phyloP scores from a whole-genome alignment of 2,113 vertebrate genomes.

The Spea bombifrons region DNA sequence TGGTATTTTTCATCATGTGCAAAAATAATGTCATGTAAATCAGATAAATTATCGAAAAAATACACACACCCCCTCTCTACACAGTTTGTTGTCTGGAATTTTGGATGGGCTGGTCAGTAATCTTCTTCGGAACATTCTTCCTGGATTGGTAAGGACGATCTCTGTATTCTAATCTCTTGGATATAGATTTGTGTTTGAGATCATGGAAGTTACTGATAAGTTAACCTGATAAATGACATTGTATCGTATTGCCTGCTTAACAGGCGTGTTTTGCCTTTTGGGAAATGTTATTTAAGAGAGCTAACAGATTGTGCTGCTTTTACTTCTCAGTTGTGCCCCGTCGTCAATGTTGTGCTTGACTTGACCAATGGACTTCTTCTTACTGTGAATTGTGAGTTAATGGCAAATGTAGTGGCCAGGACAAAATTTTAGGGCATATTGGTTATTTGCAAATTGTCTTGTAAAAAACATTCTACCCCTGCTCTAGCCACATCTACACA shows the following conservation, averaged over 20 bases:
- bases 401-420: neutral
- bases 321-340: constrained; percentile 59
- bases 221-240: no score
- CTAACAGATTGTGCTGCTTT: neutral
- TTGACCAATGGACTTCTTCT: constrained; percentile 57
- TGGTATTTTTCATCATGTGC: no score
- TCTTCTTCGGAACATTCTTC: constrained; percentile 62
- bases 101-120: constrained; percentile 66
- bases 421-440: neutral
- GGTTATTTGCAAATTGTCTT: neutral
- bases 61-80: constrained; percentile 26
- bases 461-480: no score
- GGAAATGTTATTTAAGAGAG: no score
- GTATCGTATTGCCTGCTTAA: no score
- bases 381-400: constrained; percentile 58
- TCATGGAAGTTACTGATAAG: no score
- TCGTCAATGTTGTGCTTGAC: constrained; percentile 52
- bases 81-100: constrained; percentile 65
- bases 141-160: constrained; percentile 53
- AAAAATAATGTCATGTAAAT: no score
- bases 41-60: no score
- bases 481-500: no score
- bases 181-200: no score
- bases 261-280: no score
- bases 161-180: neutral